Conservation (phyloP, 2,797 vertebrate species). For the Rhadinocentrus ornatus region DNA sequence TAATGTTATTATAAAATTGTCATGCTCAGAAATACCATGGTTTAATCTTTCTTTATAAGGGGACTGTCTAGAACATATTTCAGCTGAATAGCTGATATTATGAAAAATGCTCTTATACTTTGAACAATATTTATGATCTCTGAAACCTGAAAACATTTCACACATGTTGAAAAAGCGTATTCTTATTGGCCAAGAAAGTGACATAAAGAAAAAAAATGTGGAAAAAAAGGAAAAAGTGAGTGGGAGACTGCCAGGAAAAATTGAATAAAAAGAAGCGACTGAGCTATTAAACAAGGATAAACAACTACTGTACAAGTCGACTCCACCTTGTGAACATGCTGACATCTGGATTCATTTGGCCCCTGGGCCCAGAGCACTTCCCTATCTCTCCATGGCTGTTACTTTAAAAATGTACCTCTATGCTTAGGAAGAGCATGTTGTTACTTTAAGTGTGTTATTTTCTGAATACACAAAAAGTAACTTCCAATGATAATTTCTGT, state of each 20-base stretch:
- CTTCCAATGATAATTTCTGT: neutral
- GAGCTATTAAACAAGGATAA: constrained; percentile 72
- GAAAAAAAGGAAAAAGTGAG: constrained; percentile 15
- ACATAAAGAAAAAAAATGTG: constrained; percentile 45
- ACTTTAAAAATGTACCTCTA: constrained; percentile 61
- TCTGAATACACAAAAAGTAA: neutral
- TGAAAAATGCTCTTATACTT: constrained; percentile 3
- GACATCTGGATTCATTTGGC: constrained; percentile 81
- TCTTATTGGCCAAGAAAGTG: constrained; percentile 52
- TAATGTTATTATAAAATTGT: constrained; percentile 65
- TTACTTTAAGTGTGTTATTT: constrained; percentile 1
- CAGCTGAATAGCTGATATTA: neutral
- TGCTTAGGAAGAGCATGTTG: constrained; percentile 8
- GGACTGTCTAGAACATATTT: neutral
- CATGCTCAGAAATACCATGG: constrained; percentile 52
- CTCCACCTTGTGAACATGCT: constrained; percentile 74
- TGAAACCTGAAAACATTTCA: constrained; percentile 54
- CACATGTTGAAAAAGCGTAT: constrained; percentile 53
- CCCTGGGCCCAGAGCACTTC: constrained; percentile 61
- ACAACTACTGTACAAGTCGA: constrained; percentile 76
- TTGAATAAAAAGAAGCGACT: constrained; percentile 56
- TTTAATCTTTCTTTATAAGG: constrained; percentile 43
- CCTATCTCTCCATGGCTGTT: constrained; percentile 56
- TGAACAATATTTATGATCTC: constrained; percentile 16
- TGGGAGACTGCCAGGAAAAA: constrained; percentile 55